These are phyloP conservation scores for Corythaeola cristata DNA, from an alignment of 2,113 vertebrate genomes.

Conservation along the genomic window DNA sequence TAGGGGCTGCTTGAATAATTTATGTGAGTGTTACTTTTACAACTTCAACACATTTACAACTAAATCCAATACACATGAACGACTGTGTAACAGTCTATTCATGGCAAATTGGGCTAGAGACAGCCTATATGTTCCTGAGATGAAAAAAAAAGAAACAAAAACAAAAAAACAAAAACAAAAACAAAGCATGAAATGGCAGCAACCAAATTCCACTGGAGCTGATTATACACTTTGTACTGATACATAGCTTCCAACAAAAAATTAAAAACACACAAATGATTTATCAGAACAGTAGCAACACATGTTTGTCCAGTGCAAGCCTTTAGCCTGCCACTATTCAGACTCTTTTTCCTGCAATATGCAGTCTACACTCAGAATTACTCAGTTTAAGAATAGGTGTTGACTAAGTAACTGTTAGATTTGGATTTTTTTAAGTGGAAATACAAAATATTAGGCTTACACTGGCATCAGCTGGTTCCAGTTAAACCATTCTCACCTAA, in stretches of 20 bases:
- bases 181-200: background rate
- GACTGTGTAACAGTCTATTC: background rate
- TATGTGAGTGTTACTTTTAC: slow-evolving; percentile 55
- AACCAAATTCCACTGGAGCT: background rate
- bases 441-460: background rate
- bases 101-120: background rate
- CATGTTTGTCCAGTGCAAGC: background rate
- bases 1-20: slow-evolving; percentile 57
- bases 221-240: background rate
- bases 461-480: background rate
- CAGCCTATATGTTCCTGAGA: background rate
- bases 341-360: background rate
- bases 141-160: background rate
- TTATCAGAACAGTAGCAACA: background rate
- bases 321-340: background rate
- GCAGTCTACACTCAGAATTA: background rate
- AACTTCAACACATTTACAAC: slow-evolving; percentile 31
- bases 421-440: background rate
- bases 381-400: background rate
- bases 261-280: background rate
- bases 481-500: background rate
- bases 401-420: background rate
- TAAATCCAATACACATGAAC: slow-evolving; percentile 30
- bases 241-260: background rate
- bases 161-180: too few relatives aligned